Conservation (phyloP, 2,113 vertebrate species). For the Alosa alosa region DNA sequence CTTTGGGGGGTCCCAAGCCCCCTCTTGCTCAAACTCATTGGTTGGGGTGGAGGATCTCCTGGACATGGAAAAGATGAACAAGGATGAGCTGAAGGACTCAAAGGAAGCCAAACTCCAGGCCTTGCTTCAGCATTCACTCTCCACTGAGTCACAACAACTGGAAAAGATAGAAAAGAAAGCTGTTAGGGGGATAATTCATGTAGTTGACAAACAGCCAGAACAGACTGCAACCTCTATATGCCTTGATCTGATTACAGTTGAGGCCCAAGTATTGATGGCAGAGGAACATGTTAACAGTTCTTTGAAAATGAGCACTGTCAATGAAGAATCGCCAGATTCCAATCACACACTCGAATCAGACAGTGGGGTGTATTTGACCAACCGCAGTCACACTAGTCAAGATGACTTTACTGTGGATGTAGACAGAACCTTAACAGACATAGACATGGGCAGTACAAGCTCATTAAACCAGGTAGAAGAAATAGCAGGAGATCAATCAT, state of each 20-base stretch:
- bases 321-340: slow-evolving; percentile 73
- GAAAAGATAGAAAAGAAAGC: slow-evolving; percentile 47
- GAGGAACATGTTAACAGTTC: slow-evolving; percentile 36
- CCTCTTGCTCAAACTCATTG: slow-evolving; percentile 71
- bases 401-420: slow-evolving; percentile 66
- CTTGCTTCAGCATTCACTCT: slow-evolving; percentile 50
- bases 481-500: slow-evolving; percentile 53
- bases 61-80: slow-evolving; percentile 68
- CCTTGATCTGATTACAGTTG: slow-evolving; percentile 56
- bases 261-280: slow-evolving; percentile 11
- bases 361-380: slow-evolving; percentile 72
- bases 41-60: slow-evolving; percentile 64
- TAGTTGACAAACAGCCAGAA: slow-evolving; percentile 64
- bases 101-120: slow-evolving; percentile 62
- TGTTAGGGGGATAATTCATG: slow-evolving; percentile 28
- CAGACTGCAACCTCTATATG: slow-evolving; percentile 40
- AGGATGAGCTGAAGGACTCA: slow-evolving; percentile 68
- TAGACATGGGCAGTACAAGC: slow-evolving; percentile 63
- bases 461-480: slow-evolving; percentile 67
- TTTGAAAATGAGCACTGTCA: background rate
- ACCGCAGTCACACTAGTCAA: slow-evolving; percentile 61
- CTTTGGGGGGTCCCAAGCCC: slow-evolving; percentile 74
- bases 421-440: slow-evolving; percentile 65
- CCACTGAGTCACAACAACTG: slow-evolving; percentile 52
- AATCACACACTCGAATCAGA: slow-evolving; percentile 69